A percentile compares a stretch with the other conserved stretches of the same genome.
phyloP scores from a whole-genome alignment of 2,113 vertebrate genomes.

The Larimichthys crocea region DNA sequence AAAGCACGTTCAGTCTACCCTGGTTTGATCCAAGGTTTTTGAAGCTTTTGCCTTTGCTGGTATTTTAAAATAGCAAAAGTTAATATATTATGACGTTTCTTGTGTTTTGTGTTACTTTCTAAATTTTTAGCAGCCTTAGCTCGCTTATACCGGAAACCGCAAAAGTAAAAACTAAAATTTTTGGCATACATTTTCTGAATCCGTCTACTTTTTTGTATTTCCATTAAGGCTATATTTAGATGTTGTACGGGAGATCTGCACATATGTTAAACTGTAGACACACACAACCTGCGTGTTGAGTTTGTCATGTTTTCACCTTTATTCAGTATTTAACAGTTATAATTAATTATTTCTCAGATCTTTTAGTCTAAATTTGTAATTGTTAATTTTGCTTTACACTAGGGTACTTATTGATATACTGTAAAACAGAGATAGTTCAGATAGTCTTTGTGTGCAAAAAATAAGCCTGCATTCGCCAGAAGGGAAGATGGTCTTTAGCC shows the following conservation, averaged over 20 bases:
- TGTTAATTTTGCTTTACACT: background rate
- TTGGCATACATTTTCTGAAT: background rate
- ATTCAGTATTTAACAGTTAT: background rate
- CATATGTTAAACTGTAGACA: background rate
- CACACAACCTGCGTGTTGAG: background rate
- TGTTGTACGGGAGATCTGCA: background rate
- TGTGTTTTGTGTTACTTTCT: background rate
- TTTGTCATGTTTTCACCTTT: background rate
- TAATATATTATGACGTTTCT: background rate
- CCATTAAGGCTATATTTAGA: background rate
- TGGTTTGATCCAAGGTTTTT: conserved; percentile 2
- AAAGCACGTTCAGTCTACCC: conserved; percentile 4
- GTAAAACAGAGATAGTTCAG: conserved; percentile 47
- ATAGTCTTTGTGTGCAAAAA: conserved; percentile 43
- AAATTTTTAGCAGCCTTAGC: background rate
- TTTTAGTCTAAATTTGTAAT: background rate
- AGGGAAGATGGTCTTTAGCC: conserved; percentile 72
- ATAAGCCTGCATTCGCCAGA: conserved; percentile 58
- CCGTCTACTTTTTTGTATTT: background rate
- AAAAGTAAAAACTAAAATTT: background rate
- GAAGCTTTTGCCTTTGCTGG: background rate
- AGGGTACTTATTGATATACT: conserved; percentile 1
- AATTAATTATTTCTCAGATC: background rate
- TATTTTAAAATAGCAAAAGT: conserved; percentile 2
- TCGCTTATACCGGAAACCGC: background rate